A percentile compares a stretch with the other conserved stretches of the same genome.
These are phyloP conservation scores for Microvelia longipes DNA, from an alignment of 1,140 invertebrate species.

Conservation along the genomic window DNA sequence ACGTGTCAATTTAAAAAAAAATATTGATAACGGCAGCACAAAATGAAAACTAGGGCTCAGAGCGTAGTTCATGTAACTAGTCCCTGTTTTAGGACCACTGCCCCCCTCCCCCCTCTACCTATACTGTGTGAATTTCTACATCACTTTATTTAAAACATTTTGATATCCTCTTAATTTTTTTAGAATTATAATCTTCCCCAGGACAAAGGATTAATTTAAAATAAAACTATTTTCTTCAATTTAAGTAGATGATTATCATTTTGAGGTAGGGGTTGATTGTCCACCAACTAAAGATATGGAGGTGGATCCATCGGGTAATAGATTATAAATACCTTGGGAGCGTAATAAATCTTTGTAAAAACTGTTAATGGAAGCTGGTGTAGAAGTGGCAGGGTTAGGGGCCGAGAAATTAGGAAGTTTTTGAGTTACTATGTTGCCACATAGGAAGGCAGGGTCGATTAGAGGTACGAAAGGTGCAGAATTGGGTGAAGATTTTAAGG, in stretches of 20 bases:
- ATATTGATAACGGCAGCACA: no score
- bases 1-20: no score
- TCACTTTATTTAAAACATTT: no score
- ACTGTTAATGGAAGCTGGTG: constrained; percentile 26
- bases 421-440: constrained; percentile 22
- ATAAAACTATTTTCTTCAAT: neutral
- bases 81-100: no score
- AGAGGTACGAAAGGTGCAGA: constrained; percentile 24
- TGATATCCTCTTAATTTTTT: neutral
- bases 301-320: constrained; percentile 19
- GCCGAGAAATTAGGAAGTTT: constrained; percentile 15
- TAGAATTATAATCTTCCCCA: neutral
- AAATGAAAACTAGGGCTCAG: no score
- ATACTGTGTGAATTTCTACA: no score
- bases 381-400: constrained; percentile 21
- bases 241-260: constrained; percentile 14
- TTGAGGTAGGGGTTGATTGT: constrained; percentile 17
- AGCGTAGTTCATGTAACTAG: no score
- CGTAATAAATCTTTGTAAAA: constrained; percentile 31
- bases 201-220: neutral
- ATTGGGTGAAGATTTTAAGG: constrained; percentile 20
- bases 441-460: constrained; percentile 29
- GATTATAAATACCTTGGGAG: constrained; percentile 16
- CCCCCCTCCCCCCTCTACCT: no score
- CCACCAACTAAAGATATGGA: constrained; percentile 22